Conservation (phyloP, 2,888 invertebrate genomes). For the Salpingus planirostris region DNA sequence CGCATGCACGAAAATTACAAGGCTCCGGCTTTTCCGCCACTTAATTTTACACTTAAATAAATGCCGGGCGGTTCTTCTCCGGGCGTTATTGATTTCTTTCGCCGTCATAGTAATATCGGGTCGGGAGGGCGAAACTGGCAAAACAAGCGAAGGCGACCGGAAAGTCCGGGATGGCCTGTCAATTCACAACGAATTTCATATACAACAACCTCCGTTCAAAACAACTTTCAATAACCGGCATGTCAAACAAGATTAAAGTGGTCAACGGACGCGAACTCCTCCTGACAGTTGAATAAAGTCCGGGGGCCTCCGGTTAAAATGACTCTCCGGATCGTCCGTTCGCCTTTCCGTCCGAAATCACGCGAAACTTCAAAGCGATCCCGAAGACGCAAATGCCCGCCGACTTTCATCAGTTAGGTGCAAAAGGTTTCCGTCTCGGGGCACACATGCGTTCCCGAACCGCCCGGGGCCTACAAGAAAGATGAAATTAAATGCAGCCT, state of each 20-base stretch:
- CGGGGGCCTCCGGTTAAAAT: slow-evolving; percentile 9
- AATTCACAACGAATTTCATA: not conserved
- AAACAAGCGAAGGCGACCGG: not conserved
- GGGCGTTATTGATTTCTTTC: too few species aligned
- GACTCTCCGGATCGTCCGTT: slow-evolving; percentile 6
- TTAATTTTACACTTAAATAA: too few species aligned
- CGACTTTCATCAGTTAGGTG: too few species aligned
- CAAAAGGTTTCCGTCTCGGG: too few species aligned
- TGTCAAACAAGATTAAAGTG: slow-evolving; percentile 20
- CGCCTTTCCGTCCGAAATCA: not conserved
- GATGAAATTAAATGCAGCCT: too few species aligned
- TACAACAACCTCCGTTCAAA: slow-evolving; percentile 1
- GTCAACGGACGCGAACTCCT: slow-evolving; percentile 17
- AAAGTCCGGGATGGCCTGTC: not conserved
- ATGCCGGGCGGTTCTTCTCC: too few species aligned
- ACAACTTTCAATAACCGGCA: slow-evolving; percentile 11
- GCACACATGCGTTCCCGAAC: too few species aligned
- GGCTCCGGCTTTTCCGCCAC: too few species aligned
- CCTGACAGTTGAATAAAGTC: slow-evolving; percentile 19
- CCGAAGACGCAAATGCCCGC: too few species aligned
- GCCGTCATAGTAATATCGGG: too few species aligned
- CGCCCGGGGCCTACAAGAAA: too few species aligned
- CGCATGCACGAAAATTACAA: too few species aligned
- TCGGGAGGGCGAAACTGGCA: not conserved
- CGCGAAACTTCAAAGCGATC: slow-evolving; percentile 10